Percentiles rank a stretch among this genome's conserved stretches.
Evolutionary conservation across 2,113 vertebrate species (phyloP).

Genomic region (Albula goreensis): DNA sequence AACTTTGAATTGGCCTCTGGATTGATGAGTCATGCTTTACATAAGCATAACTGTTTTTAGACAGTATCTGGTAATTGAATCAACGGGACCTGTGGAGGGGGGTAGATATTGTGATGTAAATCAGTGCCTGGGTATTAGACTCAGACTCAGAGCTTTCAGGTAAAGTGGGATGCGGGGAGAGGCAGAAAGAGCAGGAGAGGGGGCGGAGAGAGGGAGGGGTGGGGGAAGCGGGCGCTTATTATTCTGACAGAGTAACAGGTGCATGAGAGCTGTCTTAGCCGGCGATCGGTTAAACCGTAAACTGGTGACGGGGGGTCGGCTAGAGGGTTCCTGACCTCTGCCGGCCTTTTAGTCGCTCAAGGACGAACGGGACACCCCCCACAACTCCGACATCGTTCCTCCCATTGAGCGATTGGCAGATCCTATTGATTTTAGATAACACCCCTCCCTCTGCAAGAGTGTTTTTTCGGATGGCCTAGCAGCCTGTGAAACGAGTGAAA

Average conservation of each 20-base stretch:
- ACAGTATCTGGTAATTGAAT: constrained; percentile 11
- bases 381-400: neutral
- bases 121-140: neutral
- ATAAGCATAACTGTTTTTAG: neutral
- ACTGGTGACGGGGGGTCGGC: neutral
- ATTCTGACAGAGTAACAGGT: neutral
- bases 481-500: neutral
- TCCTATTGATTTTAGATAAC: neutral
- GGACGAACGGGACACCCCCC: constrained; percentile 26
- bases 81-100: neutral
- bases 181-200: neutral
- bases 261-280: neutral
- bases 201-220: neutral
- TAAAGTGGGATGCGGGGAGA: neutral
- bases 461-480: neutral
- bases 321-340: constrained; percentile 11
- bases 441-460: neutral
- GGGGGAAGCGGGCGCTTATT: neutral
- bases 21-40: neutral
- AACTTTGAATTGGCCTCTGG: constrained; percentile 40
- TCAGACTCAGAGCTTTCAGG: neutral
- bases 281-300: constrained; percentile 28
- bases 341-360: constrained; percentile 1
- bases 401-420: neutral
- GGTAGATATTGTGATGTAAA: neutral